These are phyloP conservation scores for Sesamia nonagrioides DNA, from an alignment of 1,140 invertebrate genomes.

Conservation along the genomic window DNA sequence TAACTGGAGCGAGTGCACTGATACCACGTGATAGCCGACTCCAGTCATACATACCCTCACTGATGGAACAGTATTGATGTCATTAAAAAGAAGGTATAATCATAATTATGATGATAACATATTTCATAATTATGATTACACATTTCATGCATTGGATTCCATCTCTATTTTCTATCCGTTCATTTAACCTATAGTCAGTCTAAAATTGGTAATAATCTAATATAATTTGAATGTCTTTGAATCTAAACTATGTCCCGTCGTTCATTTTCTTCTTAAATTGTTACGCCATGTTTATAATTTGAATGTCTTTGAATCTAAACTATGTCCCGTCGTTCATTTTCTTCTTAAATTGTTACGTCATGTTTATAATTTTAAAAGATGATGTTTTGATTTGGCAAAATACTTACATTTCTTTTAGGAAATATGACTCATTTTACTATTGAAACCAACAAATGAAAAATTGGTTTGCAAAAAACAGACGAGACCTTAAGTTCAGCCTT, in stretches of 20 bases:
- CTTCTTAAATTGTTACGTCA: not conserved
- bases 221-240: not conserved
- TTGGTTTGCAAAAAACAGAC: not conserved
- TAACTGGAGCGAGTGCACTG: constrained; percentile 1
- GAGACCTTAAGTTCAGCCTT: constrained; percentile 18
- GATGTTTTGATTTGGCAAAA: not conserved
- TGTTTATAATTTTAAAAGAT: not conserved
- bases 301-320: not conserved
- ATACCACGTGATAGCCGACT: not conserved
- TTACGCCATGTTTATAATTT: not conserved
- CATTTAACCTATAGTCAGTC: too few species aligned
- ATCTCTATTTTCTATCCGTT: too few species aligned
- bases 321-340: not conserved
- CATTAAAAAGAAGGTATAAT: too few species aligned
- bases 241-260: not conserved
- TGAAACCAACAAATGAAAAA: not conserved
- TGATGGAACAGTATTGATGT: not conserved
- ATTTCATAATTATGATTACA: too few species aligned
- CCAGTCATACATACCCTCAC: not conserved
- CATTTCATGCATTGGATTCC: too few species aligned
- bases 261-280: not conserved
- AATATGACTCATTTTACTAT: not conserved
- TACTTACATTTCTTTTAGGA: not conserved
- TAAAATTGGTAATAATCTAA: too few species aligned
- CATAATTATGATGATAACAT: too few species aligned